Conservation (phyloP, 2,113 vertebrate species). For the Porphyrio hochstetteri region DNA sequence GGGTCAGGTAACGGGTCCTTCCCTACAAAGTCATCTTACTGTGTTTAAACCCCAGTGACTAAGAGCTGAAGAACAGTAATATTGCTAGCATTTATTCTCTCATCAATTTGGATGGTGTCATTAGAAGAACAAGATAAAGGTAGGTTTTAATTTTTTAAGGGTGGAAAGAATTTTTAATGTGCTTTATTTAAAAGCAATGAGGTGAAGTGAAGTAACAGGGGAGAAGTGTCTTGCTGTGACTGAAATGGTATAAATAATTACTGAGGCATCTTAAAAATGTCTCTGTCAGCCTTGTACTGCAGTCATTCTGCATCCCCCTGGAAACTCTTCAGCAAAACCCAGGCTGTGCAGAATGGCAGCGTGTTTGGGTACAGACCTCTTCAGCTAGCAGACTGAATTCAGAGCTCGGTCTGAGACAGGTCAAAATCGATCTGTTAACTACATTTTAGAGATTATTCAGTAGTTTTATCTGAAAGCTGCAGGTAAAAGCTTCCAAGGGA, state of each 20-base stretch:
- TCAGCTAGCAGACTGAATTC: neutral
- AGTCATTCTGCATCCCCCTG: neutral
- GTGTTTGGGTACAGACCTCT: neutral
- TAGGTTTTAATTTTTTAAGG: neutral
- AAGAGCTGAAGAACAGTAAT: neutral
- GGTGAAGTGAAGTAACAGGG: neutral
- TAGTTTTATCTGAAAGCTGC: neutral
- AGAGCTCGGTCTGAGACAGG: neutral
- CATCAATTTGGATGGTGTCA: neutral
- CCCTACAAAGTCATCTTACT: neutral
- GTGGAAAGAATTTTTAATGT: neutral
- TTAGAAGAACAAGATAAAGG: neutral
- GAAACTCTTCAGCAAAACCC: neutral
- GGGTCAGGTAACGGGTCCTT: neutral
- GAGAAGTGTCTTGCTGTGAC: neutral
- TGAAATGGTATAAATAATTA: conserved; percentile 13
- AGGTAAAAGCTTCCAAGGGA: neutral
- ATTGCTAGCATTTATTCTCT: neutral
- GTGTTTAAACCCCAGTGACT: neutral
- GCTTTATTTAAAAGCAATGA: neutral
- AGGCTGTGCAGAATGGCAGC: neutral
- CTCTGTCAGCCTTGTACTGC: neutral
- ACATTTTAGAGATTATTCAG: neutral
- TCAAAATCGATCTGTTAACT: neutral
- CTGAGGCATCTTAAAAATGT: neutral